Conservation (phyloP, 2,113 vertebrate genomes). For the Zosterops hypoxanthus region DNA sequence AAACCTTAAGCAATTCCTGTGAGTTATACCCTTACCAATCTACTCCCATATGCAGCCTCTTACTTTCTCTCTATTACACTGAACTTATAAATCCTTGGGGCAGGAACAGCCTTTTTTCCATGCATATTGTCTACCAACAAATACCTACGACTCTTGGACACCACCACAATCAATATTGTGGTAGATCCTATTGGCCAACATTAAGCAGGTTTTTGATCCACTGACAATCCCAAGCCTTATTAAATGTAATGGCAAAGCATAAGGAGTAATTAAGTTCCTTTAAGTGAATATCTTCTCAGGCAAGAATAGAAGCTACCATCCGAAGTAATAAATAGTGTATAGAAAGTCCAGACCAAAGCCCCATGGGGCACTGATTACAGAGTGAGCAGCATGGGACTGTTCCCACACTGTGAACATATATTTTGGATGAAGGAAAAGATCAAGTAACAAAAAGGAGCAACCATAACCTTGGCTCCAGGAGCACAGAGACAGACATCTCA, state of each 20-base stretch:
- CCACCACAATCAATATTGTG: not conserved
- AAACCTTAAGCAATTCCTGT: not conserved
- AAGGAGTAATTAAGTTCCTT: slow-evolving; percentile 25
- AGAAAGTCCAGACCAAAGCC: slow-evolving; percentile 11
- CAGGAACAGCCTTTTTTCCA: not conserved
- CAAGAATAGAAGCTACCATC: slow-evolving; percentile 31
- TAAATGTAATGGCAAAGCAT: slow-evolving; percentile 20
- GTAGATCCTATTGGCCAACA: not conserved
- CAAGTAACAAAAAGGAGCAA: slow-evolving; percentile 16
- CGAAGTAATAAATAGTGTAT: not conserved
- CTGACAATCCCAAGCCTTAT: not conserved
- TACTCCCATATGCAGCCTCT: not conserved
- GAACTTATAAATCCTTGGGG: not conserved
- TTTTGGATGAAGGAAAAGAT: slow-evolving; percentile 12
- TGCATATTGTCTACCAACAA: not conserved
- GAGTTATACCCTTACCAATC: not conserved
- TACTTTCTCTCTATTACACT: not conserved
- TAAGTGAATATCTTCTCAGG: not conserved
- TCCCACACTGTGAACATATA: not conserved
- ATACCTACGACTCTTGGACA: not conserved
- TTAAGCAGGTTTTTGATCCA: not conserved
- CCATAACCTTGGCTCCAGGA: not conserved
- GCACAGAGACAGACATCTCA: not conserved
- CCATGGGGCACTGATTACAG: slow-evolving; percentile 28
- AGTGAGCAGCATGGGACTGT: not conserved